phyloP scores from a whole-genome alignment of 2,888 invertebrate genomes.

The Drosophila pseudotakahashii region DNA sequence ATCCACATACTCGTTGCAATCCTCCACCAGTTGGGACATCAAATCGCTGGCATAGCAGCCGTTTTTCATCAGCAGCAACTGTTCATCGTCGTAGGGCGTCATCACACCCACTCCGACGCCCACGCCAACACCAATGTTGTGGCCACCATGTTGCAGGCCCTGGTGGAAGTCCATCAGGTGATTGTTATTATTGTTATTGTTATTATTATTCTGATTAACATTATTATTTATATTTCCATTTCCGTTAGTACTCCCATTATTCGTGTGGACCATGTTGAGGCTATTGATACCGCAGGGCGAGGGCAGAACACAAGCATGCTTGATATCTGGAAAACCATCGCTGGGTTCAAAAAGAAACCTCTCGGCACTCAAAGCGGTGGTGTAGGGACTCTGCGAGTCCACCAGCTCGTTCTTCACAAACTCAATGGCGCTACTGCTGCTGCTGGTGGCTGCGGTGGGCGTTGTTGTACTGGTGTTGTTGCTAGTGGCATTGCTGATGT shows the following conservation, averaged over 20 bases:
- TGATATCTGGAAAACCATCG: conserved; percentile 82
- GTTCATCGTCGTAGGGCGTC: conserved; percentile 77
- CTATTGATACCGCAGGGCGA: conserved; percentile 67
- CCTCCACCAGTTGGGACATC: conserved; percentile 79
- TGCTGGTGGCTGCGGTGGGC: conserved; percentile 55
- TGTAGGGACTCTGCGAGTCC: conserved; percentile 84
- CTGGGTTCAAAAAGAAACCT: conserved; percentile 83
- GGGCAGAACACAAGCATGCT: conserved; percentile 81
- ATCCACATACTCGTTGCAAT: conserved; percentile 83
- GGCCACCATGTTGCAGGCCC: conserved; percentile 35
- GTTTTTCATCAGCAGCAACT: conserved; percentile 81
- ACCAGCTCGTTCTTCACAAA: conserved; percentile 84
- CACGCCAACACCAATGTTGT: conserved; percentile 21
- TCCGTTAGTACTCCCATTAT: conserved; percentile 25
- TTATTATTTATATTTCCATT: not conserved
- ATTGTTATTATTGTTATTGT: conserved; percentile 54
- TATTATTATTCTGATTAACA: not conserved
- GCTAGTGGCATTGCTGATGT: conserved; percentile 7
- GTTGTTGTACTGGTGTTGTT: conserved; percentile 32
- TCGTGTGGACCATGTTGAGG: conserved; percentile 53
- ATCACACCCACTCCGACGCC: conserved; percentile 66
- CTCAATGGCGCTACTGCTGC: conserved; percentile 80
- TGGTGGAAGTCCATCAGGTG: conserved; percentile 74
- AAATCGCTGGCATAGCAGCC: conserved; percentile 81
- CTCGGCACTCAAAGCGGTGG: conserved; percentile 84